Evolutionary conservation across 2,113 vertebrate species (phyloP).

Genomic region (Syrrhaptes paradoxus): DNA sequence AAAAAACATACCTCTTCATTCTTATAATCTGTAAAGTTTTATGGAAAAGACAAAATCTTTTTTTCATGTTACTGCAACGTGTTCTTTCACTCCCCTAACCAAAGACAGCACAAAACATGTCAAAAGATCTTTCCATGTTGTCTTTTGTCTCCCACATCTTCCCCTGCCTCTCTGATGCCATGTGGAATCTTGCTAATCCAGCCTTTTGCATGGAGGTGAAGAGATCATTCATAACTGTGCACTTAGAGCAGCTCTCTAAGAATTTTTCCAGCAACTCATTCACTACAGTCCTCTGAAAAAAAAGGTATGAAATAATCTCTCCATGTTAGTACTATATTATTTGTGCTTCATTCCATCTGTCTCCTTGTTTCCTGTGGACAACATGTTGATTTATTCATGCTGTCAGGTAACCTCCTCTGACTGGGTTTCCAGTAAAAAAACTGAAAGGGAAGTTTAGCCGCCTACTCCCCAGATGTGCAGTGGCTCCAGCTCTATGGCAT

Average conservation of each 20-base stretch:
- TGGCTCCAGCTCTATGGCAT: conserved; percentile 26
- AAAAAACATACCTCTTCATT: background rate
- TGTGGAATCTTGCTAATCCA: background rate
- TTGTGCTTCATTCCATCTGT: conserved; percentile 44
- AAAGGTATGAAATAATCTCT: conserved; percentile 19
- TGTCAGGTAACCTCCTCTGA: conserved; percentile 39
- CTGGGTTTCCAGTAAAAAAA: conserved; percentile 51
- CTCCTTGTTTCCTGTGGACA: conserved; percentile 51
- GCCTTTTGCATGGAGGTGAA: background rate
- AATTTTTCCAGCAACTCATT: background rate
- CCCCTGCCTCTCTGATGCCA: background rate
- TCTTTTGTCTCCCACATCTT: background rate
- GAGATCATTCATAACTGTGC: background rate
- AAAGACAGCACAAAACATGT: background rate
- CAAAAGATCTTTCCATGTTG: background rate
- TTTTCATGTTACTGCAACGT: background rate
- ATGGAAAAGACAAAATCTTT: background rate
- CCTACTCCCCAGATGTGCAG: conserved; percentile 40
- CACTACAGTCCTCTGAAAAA: background rate
- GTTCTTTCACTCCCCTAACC: background rate
- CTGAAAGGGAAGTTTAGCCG: conserved; percentile 22
- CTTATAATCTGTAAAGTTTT: background rate
- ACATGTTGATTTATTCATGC: conserved; percentile 52
- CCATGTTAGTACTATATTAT: conserved; percentile 22
- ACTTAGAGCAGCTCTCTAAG: background rate